Evolutionary conservation across 1,140 invertebrate genomes (phyloP).

Genomic region (Anastrepha ludens): DNA sequence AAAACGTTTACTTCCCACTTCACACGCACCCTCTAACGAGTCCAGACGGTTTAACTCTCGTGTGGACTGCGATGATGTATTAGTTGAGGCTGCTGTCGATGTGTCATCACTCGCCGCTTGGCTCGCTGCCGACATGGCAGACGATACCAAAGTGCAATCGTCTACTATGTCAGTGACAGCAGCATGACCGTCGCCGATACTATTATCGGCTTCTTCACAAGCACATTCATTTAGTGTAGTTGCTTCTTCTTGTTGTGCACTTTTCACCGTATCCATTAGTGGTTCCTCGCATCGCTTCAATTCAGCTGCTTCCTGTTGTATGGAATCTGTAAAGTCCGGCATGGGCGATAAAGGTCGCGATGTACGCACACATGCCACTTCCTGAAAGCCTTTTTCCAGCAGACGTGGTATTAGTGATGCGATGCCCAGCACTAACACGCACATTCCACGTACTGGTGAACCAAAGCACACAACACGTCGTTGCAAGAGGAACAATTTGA

Average conservation of each 20-base stretch:
- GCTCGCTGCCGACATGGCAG: slow-evolving; percentile 66
- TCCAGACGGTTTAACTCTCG: slow-evolving; percentile 52
- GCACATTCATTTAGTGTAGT: background rate
- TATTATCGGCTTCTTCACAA: background rate
- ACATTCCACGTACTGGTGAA: slow-evolving; percentile 92
- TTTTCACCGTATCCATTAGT: background rate
- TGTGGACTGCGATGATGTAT: slow-evolving; percentile 50
- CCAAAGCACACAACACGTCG: slow-evolving; percentile 94
- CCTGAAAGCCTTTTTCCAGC: slow-evolving; percentile 89
- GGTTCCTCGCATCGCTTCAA: slow-evolving; percentile 29
- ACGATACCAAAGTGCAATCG: slow-evolving; percentile 63
- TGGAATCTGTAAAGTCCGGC: slow-evolving; percentile 77
- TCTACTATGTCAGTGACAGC: background rate
- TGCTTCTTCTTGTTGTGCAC: background rate
- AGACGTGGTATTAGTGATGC: slow-evolving; percentile 93
- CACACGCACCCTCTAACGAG: slow-evolving; percentile 60
- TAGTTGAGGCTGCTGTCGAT: slow-evolving; percentile 58
- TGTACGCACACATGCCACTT: slow-evolving; percentile 85
- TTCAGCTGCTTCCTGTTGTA: slow-evolving; percentile 64
- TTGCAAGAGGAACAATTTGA: slow-evolving; percentile 94
- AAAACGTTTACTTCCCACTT: slow-evolving; percentile 69
- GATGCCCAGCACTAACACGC: slow-evolving; percentile 89
- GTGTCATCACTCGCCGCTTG: slow-evolving; percentile 63
- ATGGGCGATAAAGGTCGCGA: slow-evolving; percentile 88
- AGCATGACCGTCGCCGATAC: background rate